A percentile compares a stretch with the other conserved stretches of the same genome.
Conservation (phyloP, 2,797 vertebrate species). For the Halcyon leucocephala region DNA sequence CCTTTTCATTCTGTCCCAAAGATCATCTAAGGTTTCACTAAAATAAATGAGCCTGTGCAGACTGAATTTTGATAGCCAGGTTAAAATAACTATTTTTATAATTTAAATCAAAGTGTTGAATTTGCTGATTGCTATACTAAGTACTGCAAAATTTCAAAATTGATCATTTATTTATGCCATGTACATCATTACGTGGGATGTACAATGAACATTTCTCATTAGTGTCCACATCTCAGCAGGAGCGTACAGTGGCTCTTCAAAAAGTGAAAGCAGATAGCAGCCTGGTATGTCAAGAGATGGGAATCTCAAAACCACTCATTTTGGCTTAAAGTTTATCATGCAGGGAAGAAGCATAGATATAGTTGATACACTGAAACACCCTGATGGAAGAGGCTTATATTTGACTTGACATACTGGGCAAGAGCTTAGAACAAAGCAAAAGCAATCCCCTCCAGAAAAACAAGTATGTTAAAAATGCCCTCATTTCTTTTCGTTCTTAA, state of each 20-base stretch:
- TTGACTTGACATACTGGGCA: slow-evolving; percentile 22
- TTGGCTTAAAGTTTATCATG: slow-evolving; percentile 4
- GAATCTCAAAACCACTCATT: slow-evolving; percentile 2
- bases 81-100: neutral
- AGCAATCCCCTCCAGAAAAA: slow-evolving; percentile 30
- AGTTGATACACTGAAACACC: neutral
- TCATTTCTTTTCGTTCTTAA: neutral
- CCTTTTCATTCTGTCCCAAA: neutral
- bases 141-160: neutral
- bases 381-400: slow-evolving; percentile 14
- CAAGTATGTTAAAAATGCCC: neutral
- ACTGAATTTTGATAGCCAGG: neutral
- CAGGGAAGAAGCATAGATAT: neutral
- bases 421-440: slow-evolving; percentile 46
- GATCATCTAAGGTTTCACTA: slow-evolving; percentile 2
- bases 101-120: neutral
- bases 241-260: neutral
- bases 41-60: neutral
- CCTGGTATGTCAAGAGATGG: neutral
- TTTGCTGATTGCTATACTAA: neutral
- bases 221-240: neutral
- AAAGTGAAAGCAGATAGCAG: neutral
- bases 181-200: neutral
- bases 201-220: neutral
- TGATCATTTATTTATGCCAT: neutral